These are phyloP conservation scores for Bubo blakistoni DNA, from an alignment of 2,113 vertebrate genomes.

Conservation along the genomic window DNA sequence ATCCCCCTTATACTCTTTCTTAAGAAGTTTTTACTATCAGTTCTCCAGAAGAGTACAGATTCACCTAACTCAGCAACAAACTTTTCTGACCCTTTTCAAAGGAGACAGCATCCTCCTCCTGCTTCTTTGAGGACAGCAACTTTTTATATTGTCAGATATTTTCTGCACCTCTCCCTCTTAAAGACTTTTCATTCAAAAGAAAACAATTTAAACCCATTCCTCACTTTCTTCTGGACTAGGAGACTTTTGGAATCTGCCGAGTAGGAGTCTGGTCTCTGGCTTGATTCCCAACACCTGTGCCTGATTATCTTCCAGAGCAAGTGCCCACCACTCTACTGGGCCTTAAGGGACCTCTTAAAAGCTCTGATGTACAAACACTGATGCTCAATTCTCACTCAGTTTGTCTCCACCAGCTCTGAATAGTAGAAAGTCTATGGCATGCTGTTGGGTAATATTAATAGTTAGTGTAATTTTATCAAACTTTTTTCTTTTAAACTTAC, in stretches of 20 bases:
- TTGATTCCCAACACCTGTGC: neutral
- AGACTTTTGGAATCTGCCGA: neutral
- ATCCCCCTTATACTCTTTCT: neutral
- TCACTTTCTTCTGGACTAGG: neutral
- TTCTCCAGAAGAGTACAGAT: neutral
- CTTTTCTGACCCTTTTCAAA: neutral
- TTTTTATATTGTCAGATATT: neutral
- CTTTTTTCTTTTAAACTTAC: neutral
- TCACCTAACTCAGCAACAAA: neutral
- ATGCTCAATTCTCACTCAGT: neutral
- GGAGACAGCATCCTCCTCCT: neutral
- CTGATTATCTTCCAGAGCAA: neutral
- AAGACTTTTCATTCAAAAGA: neutral
- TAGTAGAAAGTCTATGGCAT: neutral
- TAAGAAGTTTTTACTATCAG: neutral
- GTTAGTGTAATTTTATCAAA: neutral
- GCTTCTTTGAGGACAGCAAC: neutral
- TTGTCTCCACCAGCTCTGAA: neutral
- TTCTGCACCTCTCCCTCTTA: neutral
- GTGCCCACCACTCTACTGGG: rapidly evolving
- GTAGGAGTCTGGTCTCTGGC: neutral
- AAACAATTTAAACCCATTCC: neutral
- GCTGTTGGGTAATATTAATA: neutral
- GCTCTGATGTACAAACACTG: neutral
- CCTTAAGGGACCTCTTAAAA: neutral